Evolutionary conservation across 2,113 vertebrate genomes (phyloP).

Genomic region (Prunella himalayana): DNA sequence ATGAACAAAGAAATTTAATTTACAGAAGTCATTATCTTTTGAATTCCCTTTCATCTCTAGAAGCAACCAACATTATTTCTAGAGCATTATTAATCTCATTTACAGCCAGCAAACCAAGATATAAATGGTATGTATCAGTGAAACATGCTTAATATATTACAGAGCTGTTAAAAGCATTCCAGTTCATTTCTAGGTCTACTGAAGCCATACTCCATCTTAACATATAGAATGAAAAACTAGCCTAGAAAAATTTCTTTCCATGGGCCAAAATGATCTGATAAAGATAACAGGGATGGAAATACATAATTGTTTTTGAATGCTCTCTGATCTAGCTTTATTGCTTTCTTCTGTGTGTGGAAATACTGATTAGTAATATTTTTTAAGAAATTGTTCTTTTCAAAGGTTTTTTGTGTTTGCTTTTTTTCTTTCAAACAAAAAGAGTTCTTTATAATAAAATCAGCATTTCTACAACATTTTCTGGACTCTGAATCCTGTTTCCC

Average conservation of each 20-base stretch:
- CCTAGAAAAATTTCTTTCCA: neutral
- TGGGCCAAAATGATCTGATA: neutral
- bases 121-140: neutral
- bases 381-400: neutral
- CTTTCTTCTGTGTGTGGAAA: neutral
- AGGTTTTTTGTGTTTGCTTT: neutral
- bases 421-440: neutral
- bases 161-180: conserved; percentile 22
- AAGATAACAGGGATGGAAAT: neutral
- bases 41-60: conserved; percentile 25
- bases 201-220: neutral
- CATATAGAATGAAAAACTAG: neutral
- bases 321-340: neutral
- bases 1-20: neutral
- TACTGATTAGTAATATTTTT: neutral
- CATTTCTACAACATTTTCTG: neutral
- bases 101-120: conserved; percentile 25
- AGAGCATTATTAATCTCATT: conserved; percentile 20
- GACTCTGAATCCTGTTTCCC: neutral
- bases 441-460: neutral
- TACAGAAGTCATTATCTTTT: conserved; percentile 31
- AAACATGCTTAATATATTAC: neutral
- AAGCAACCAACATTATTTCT: conserved; percentile 4
- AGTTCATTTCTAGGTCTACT: neutral
- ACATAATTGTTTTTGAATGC: neutral